These are phyloP conservation scores for Drosophila formosana DNA, from an alignment of 2,888 invertebrate species.

Conservation along the genomic window DNA sequence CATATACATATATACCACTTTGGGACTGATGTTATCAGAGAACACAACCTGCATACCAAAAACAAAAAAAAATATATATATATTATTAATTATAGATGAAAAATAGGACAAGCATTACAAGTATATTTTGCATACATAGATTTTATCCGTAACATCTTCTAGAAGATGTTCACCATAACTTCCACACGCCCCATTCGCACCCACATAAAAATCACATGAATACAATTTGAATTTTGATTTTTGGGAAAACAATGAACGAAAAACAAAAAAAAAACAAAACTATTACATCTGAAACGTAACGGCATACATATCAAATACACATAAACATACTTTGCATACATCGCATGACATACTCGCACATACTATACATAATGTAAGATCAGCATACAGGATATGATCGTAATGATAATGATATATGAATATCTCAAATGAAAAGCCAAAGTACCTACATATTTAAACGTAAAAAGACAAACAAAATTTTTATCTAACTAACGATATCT, in stretches of 20 bases:
- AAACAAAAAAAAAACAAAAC: slow-evolving; percentile 1
- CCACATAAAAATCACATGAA: slow-evolving; percentile 12
- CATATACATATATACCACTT: slow-evolving; percentile 34
- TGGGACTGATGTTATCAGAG: slow-evolving; percentile 61
- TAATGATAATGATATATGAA: slow-evolving; percentile 28
- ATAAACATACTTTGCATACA: slow-evolving; percentile 48
- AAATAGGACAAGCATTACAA: slow-evolving; percentile 47
- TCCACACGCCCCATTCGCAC: neutral
- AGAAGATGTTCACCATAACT: slow-evolving; percentile 9
- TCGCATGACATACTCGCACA: slow-evolving; percentile 21
- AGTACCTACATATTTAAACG: slow-evolving; percentile 71
- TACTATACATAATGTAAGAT: slow-evolving; percentile 24
- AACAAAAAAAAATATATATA: slow-evolving; percentile 14
- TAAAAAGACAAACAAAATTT: slow-evolving; percentile 61
- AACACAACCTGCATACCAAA: slow-evolving; percentile 39
- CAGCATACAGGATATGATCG: slow-evolving; percentile 19
- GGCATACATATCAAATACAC: slow-evolving; percentile 83
- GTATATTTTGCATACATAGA: slow-evolving; percentile 60
- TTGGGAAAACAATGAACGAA: slow-evolving; percentile 11
- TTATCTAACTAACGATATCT: slow-evolving; percentile 59
- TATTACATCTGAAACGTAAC: slow-evolving; percentile 73
- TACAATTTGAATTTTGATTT: slow-evolving; percentile 18
- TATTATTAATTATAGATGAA: slow-evolving; percentile 58
- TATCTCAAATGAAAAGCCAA: slow-evolving; percentile 73
- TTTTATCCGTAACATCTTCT: slow-evolving; percentile 34